phyloP scores from a whole-genome alignment of 1,140 invertebrate species.

The Sarcophaga peregrina region DNA sequence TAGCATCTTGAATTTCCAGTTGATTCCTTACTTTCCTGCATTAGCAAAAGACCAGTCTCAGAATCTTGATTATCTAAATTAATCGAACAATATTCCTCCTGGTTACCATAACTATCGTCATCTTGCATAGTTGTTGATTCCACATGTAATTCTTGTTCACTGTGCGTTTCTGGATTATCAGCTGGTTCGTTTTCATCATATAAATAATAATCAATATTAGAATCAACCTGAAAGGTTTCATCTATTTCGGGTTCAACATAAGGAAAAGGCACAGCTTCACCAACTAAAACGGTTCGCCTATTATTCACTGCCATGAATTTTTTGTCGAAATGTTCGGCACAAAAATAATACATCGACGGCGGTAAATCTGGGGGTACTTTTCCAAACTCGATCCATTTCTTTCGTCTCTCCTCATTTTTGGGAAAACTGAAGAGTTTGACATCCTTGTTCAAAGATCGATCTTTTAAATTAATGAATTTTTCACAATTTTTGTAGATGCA shows the following conservation, averaged over 20 bases:
- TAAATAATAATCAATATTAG: constrained; percentile 7
- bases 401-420: constrained; percentile 50
- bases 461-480: constrained; percentile 48
- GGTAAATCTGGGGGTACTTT: constrained; percentile 51
- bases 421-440: constrained; percentile 57
- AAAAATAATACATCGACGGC: constrained; percentile 49
- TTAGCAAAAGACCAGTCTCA: too few species aligned
- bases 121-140: neutral
- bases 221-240: neutral
- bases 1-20: too few species aligned
- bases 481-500: constrained; percentile 58
- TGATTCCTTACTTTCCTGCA: too few species aligned
- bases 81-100: too few species aligned
- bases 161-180: constrained; percentile 15
- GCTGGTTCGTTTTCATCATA: neutral
- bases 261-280: constrained; percentile 52
- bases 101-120: neutral
- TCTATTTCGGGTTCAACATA: constrained; percentile 43
- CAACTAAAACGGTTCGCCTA: constrained; percentile 52
- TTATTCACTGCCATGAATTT: constrained; percentile 51
- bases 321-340: constrained; percentile 58
- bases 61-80: too few species aligned
- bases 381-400: constrained; percentile 52
- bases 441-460: neutral
- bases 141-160: neutral